Evolutionary conservation across 2,113 vertebrate genomes (phyloP), one percentile per base, ranked within the genome.

Genomic region (Istiophorus platypterus): DNA sequence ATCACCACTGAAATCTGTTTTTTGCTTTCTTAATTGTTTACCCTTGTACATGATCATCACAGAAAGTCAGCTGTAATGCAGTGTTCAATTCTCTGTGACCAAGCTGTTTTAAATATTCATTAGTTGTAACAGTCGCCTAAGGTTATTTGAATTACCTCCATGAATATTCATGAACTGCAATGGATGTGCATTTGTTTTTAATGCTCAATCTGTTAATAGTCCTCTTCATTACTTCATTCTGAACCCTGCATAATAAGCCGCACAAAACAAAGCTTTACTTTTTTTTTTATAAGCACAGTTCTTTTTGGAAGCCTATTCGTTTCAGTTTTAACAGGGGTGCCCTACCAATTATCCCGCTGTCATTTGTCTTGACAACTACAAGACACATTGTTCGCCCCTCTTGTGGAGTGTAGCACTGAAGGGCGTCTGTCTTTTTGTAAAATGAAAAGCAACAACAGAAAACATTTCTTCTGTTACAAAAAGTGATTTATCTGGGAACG

Each of bases 161-260:
- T 94, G 94, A 91, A 94, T 94, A 95, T 95, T 94, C 93, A 95
- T 93, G 86, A 71, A 34, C 29, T 27, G 78, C 86, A 89, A 92
- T 93, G 88, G 91, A 93, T 89, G 92, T 85, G 91, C 91, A 87
- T 93, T 94, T 95, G 94, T 94, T 94, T 95, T 92, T 93, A 93
- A 94, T 91, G 92, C 86, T 92, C 90, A 92, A 83, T 93, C 88
- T 81, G 70, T 91, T 91, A 93, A 92, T 92, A 88, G 82, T 89
- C 63, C 45, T 91, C 85, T 93, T 94, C 87, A 92, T 93, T 93
- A 89, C 85, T 88, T 76, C 80, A 70, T 80, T 88, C 62, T 63
- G 47, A 87, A 82, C 71, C 69, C 70, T 45, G 88, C 81, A 86
- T 90, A 91, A 91, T 92, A 89, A 91, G 76, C 79, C 22, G 80